A percentile compares a stretch with the other conserved stretches of the same genome.
phyloP scores from a whole-genome alignment of 2,113 vertebrate species.

The Alces alces region DNA sequence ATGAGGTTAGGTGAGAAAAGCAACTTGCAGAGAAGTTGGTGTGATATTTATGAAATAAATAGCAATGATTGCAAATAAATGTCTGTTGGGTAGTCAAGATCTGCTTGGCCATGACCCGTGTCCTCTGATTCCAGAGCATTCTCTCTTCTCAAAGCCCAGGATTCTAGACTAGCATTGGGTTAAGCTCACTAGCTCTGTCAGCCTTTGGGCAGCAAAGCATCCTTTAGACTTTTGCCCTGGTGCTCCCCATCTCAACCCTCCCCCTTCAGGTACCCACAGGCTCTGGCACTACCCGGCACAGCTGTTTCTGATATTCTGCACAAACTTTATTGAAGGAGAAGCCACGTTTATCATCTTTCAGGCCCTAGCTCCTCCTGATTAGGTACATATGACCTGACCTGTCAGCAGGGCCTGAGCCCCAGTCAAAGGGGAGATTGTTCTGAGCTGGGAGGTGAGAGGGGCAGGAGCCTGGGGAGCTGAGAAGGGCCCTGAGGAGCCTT shows the following conservation, averaged over 20 bases:
- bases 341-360: constrained; percentile 44
- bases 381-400: constrained; percentile 50
- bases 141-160: neutral
- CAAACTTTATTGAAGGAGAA: constrained; percentile 61
- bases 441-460: neutral
- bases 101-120: neutral
- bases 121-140: neutral
- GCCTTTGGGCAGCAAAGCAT: neutral
- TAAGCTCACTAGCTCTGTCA: neutral
- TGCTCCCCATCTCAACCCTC: neutral
- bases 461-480: neutral
- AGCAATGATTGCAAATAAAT: neutral
- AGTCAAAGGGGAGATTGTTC: constrained; percentile 41
- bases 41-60: neutral
- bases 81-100: neutral
- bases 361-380: constrained; percentile 37
- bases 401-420: neutral
- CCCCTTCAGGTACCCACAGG: neutral
- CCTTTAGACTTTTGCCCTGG: neutral
- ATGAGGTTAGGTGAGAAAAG: neutral
- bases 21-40: neutral
- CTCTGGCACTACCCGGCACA: neutral
- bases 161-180: neutral
- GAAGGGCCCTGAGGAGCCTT: neutral
- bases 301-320: constrained; percentile 64